phyloP scores from a whole-genome alignment of 1,140 invertebrate genomes.

The Neocloeon triangulifer region DNA sequence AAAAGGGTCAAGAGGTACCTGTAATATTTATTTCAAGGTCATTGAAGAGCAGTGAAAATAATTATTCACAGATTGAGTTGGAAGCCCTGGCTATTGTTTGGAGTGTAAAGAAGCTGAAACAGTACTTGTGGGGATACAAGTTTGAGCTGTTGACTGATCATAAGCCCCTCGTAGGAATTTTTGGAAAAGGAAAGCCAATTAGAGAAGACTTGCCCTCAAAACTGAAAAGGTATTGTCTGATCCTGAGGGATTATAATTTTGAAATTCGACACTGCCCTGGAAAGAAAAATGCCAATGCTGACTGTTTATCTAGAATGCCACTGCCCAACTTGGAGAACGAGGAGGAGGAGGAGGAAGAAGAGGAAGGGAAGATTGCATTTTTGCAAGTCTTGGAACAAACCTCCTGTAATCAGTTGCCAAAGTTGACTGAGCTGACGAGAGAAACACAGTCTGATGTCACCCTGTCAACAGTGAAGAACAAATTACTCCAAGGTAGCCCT shows the following conservation, averaged over 20 bases:
- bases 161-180: slow-evolving; percentile 16
- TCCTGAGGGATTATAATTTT: slow-evolving; percentile 9
- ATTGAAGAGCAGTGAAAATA: not conserved
- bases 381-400: not conserved
- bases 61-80: not conserved
- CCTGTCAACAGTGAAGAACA: no score
- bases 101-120: not conserved
- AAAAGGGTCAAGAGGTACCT: no score
- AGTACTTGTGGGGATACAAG: slow-evolving; percentile 15
- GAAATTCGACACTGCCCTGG: slow-evolving; percentile 9
- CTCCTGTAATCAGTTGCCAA: not conserved
- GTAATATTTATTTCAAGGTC: no score
- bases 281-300: not conserved
- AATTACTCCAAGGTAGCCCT: slow-evolving; percentile 14
- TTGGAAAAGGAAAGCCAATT: slow-evolving; percentile 11
- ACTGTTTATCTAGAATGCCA: not conserved
- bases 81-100: slow-evolving; percentile 4
- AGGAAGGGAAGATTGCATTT: not conserved
- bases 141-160: slow-evolving; percentile 19
- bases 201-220: slow-evolving; percentile 13
- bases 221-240: slow-evolving; percentile 7
- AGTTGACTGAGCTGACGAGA: no score
- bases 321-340: not conserved
- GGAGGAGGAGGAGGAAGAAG: not conserved
- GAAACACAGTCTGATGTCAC: no score